A percentile compares a stretch with the other conserved stretches of the same genome.
phyloP scores from a whole-genome alignment of 2,113 vertebrate species.

The Crocuta crocuta region DNA sequence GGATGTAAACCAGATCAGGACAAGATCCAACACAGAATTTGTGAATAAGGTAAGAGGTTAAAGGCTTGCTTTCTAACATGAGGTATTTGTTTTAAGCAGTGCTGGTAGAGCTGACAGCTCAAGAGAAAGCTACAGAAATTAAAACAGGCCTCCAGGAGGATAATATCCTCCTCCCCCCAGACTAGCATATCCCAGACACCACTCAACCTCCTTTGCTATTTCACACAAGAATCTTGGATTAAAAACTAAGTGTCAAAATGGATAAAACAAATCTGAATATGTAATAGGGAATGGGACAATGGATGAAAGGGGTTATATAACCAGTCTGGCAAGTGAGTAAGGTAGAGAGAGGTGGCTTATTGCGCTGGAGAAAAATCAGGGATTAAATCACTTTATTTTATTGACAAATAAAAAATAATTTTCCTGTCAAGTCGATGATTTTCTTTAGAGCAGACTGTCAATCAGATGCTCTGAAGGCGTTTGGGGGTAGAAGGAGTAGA shows the following conservation, averaged over 20 bases:
- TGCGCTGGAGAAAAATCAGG: not conserved
- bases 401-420: conserved; percentile 30
- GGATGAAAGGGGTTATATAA: not conserved
- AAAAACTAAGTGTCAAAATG: not conserved
- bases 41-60: too few relatives aligned
- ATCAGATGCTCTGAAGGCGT: not conserved
- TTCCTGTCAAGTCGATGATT: not conserved
- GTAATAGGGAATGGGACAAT: not conserved
- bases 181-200: not conserved
- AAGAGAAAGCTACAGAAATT: not conserved
- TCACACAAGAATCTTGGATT: conserved; percentile 39
- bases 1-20: not conserved
- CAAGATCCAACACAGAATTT: not conserved
- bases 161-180: not conserved
- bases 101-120: not conserved
- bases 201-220: not conserved
- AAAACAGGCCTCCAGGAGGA: not conserved
- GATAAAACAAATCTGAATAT: not conserved
- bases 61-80: not conserved
- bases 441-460: not conserved
- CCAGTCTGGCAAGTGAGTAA: not conserved
- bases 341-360: not conserved
- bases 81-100: not conserved
- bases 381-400: conserved; percentile 6
- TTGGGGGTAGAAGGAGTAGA: not conserved